These are phyloP conservation scores for Ganaspis sp. DNA, from an alignment of 1,140 invertebrate genomes.

Conservation along the genomic window DNA sequence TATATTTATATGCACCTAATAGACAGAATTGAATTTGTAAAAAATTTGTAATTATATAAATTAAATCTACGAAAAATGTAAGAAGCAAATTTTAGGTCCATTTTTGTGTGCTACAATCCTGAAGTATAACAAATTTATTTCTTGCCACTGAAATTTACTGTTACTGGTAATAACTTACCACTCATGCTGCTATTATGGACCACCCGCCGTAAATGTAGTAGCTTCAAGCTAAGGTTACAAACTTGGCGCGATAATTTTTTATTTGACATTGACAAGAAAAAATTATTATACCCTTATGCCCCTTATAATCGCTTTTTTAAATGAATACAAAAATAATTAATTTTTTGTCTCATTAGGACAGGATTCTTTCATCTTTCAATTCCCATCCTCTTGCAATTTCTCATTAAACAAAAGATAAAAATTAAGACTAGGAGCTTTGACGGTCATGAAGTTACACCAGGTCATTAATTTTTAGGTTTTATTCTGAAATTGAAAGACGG, in stretches of 20 bases:
- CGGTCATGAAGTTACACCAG: not conserved
- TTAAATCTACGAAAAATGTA: not conserved
- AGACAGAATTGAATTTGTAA: too few species aligned
- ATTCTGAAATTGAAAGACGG: not conserved
- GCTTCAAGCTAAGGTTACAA: not conserved
- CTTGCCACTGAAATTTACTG: constrained; percentile 24
- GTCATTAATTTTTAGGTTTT: constrained; percentile 24
- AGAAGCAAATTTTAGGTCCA: not conserved
- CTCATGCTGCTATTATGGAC: not conserved
- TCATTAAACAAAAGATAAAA: not conserved
- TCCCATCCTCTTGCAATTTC: not conserved
- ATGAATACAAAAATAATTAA: not conserved
- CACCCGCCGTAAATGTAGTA: constrained; percentile 10
- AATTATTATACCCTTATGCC: constrained; percentile 1
- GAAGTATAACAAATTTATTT: constrained; percentile 27
- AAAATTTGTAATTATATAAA: too few species aligned
- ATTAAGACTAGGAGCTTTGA: constrained; percentile 14
- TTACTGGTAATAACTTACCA: constrained; percentile 29
- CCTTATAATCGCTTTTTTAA: not conserved
- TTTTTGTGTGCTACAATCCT: constrained; percentile 18
- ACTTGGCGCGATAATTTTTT: constrained; percentile 12
- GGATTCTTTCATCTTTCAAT: not conserved
- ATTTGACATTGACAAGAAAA: constrained; percentile 3
- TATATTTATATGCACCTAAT: too few species aligned
- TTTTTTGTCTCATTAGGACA: not conserved